Percentiles rank a stretch among this genome's conserved stretches.
Conservation (phyloP, 2,797 vertebrate species). For the Mastacembelus armatus region DNA sequence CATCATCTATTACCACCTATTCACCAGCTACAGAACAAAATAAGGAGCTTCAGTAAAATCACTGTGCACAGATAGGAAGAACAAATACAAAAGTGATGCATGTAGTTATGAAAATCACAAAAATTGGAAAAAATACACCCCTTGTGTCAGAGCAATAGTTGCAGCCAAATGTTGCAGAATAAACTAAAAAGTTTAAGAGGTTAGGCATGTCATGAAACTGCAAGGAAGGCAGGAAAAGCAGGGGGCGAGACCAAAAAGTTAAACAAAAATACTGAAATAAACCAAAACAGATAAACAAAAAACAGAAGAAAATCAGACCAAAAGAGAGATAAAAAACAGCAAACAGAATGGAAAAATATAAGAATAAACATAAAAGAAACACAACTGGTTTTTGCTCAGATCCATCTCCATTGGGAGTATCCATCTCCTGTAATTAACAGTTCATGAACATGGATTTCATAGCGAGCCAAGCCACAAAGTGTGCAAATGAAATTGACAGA, state of each 20-base stretch:
- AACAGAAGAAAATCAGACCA: not conserved
- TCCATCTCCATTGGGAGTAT: slow-evolving; percentile 5
- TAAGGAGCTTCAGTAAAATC: slow-evolving; percentile 17
- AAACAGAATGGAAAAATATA: slow-evolving; percentile 1
- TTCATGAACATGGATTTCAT: slow-evolving; percentile 10
- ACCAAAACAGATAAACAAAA: not conserved
- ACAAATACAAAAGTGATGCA: slow-evolving; percentile 19
- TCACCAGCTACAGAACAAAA: slow-evolving; percentile 33
- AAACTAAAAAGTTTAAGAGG: not conserved
- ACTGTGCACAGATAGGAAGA: not conserved
- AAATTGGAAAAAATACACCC: slow-evolving; percentile 21
- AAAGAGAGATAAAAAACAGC: not conserved
- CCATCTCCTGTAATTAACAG: slow-evolving; percentile 28
- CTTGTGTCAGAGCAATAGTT: not conserved
- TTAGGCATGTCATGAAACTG: slow-evolving; percentile 5
- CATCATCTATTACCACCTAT: slow-evolving; percentile 51
- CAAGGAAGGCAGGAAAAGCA: not conserved
- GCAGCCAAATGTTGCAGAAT: not conserved
- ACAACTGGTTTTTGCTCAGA: not conserved
- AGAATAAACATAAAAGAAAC: not conserved
- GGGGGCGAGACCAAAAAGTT: not conserved
- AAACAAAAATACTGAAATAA: not conserved
- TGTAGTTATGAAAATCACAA: not conserved
- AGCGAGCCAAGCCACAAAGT: slow-evolving; percentile 25
- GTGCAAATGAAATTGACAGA: slow-evolving; percentile 35